Percentiles rank a stretch among this genome's conserved stretches.
These are phyloP conservation scores for Calypte anna DNA, from an alignment of 2,113 vertebrate genomes.

Conservation along the genomic window DNA sequence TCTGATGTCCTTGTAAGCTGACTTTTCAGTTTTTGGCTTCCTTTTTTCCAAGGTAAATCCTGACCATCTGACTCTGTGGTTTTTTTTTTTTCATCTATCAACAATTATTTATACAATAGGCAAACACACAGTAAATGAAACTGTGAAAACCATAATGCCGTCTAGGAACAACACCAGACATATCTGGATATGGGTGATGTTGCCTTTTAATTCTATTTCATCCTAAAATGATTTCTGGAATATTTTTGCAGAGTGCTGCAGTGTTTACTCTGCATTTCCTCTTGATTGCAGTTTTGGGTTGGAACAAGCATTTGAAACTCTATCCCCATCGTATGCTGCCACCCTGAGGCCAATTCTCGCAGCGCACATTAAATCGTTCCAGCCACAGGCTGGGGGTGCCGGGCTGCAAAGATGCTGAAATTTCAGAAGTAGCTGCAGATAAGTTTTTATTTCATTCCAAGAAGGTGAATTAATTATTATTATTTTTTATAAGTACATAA, in stretches of 20 bases:
- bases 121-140: neutral
- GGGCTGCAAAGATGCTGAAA: rapidly evolving
- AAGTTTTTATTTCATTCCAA: neutral
- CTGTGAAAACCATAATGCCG: neutral
- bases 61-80: neutral
- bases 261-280: rapidly evolving
- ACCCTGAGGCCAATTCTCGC: slow-evolving; percentile 64
- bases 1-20: neutral
- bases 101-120: neutral
- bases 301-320: neutral
- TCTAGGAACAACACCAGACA: neutral
- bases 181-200: no score
- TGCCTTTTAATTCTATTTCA: neutral
- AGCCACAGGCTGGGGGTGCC: rapidly evolving
- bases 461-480: neutral
- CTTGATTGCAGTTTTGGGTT: neutral
- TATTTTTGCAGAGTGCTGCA: neutral
- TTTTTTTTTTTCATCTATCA: neutral
- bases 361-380: neutral
- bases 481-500: neutral
- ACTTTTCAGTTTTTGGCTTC: neutral
- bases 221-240: neutral
- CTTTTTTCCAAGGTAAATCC: neutral
- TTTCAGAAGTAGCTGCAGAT: neutral
- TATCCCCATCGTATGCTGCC: slow-evolving; percentile 55